Evolutionary conservation across 2,888 invertebrate genomes (phyloP), one percentile per base, ranked within the genome.

Genomic region (Pseudanteris insignis): DNA sequence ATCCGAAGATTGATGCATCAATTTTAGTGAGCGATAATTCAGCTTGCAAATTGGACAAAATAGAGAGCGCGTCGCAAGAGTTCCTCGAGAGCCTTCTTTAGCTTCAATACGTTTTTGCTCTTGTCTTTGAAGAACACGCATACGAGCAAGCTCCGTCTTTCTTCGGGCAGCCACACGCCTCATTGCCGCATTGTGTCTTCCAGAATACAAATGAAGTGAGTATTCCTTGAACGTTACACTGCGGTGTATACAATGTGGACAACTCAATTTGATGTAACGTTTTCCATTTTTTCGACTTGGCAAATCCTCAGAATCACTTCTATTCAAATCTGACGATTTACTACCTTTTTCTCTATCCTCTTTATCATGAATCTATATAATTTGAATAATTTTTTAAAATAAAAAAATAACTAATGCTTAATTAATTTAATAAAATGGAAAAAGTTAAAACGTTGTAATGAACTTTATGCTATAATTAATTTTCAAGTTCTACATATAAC

Each of bases 91-190:
- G 9, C 84, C 85, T 51, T 86, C 85, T 67, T 88, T 70, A 2
- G 79, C 88, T 78, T 93, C 92, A 53, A 92, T 83, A 68, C 89
- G 88, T 41, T 89, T 86, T 80, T 92, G 92, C 2, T 90, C 88
- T 41, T 88, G 88, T 51, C 93, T 86, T 78, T 93, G 92, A 0
- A 89, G 86, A 59, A 88, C 85, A 50, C 93, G 86, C 89, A 93
- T 89, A 68, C 89, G 87, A 60, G 88, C 84, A 68, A 91, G 79
- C 72, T 89, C 88, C 41, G 87, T 85, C 75, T 90, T 89, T 77
- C 90, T 90, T 6, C 88, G 88, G 41, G 88, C 83, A 9, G 91
- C 89, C 67, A 91, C 86, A 32, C 84, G 86, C 46, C 88, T 84
- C 89, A 92, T 89, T 0, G 89, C 86, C 13, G 86, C 83, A 70